Percentiles rank a stretch among this genome's conserved stretches.
These are phyloP conservation scores for Callaeas wilsoni DNA, from an alignment of 2,113 vertebrate species.

Conservation along the genomic window DNA sequence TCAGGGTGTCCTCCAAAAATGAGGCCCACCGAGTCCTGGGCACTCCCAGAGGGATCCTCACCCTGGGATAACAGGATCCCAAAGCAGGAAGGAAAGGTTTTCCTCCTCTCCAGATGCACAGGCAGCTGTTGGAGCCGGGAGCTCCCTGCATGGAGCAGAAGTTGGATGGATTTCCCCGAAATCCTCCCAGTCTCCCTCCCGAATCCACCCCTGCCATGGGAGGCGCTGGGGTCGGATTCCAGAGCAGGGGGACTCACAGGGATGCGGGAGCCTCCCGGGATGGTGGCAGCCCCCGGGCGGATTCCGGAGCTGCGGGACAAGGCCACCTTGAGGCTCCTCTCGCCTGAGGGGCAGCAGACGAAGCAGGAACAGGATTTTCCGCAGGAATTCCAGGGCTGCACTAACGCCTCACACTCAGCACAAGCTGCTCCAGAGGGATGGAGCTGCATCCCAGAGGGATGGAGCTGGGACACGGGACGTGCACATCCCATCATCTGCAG, in stretches of 20 bases:
- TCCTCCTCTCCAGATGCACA: not conserved
- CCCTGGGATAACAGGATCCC: not conserved
- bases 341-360: not conserved
- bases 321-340: not conserved
- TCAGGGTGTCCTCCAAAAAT: too few relatives aligned
- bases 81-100: not conserved
- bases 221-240: not conserved
- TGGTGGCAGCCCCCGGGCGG: too few relatives aligned
- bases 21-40: fast-evolving
- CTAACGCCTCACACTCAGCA: not conserved
- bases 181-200: not conserved
- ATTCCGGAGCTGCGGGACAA: not conserved
- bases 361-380: not conserved
- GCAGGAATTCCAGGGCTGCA: not conserved
- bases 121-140: not conserved
- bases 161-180: not conserved
- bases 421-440: not conserved
- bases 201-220: too few relatives aligned
- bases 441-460: not conserved
- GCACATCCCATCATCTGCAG: not conserved
- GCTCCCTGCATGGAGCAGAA: not conserved
- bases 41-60: too few relatives aligned
- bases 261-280: not conserved
- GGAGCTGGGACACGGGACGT: fast-evolving
- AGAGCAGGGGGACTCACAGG: not conserved